Evolutionary conservation across 2,888 invertebrate species (phyloP).

Genomic region (Dioctria linearis): DNA sequence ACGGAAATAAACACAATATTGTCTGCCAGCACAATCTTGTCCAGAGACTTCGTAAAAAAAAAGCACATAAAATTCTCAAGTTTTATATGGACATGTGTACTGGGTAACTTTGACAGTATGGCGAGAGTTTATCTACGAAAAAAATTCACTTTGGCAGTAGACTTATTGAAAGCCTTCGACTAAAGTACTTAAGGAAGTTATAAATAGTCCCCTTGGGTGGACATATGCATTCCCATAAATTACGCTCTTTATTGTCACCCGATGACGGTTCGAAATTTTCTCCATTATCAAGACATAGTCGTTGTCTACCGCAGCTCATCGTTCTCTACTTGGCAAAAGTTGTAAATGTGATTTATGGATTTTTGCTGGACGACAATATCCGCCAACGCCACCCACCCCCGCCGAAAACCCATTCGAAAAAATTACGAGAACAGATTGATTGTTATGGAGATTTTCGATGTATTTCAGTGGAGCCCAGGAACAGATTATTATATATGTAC

Average conservation of each 20-base stretch:
- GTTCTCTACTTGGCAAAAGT: neutral
- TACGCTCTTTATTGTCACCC: constrained; percentile 45
- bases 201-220: constrained; percentile 47
- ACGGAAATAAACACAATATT: constrained; percentile 52
- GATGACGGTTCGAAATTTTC: constrained; percentile 45
- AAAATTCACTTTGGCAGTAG: constrained; percentile 42
- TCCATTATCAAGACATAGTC: constrained; percentile 39
- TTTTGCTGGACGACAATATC: neutral
- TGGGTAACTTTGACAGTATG: neutral
- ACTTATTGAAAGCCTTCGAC: constrained; percentile 40
- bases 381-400: neutral
- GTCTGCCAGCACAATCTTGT: constrained; percentile 48
- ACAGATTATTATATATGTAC: too few species aligned
- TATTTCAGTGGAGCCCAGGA: neutral
- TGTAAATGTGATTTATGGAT: constrained; percentile 44
- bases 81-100: constrained; percentile 46
- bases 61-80: constrained; percentile 45
- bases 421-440: constrained; percentile 43
- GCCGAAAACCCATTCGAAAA: constrained; percentile 1
- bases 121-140: constrained; percentile 13
- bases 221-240: constrained; percentile 50
- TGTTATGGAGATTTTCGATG: constrained; percentile 33
- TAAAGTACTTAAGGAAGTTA: constrained; percentile 48
- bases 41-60: constrained; percentile 39
- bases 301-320: constrained; percentile 30